These are phyloP conservation scores for Dendropsophus ebraccatus DNA, from an alignment of 2,113 vertebrate genomes.

Conservation along the genomic window DNA sequence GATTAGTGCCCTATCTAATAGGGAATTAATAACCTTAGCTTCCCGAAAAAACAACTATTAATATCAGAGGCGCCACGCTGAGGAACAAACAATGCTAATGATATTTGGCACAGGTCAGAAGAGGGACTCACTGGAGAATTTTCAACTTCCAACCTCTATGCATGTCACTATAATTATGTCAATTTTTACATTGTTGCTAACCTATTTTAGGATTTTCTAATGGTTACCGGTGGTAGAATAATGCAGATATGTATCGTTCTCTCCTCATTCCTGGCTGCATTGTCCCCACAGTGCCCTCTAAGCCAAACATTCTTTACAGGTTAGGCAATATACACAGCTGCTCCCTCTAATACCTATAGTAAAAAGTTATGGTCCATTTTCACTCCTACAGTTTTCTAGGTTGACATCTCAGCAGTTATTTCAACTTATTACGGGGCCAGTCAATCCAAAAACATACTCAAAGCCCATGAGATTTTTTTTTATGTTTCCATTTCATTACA, in stretches of 20 bases:
- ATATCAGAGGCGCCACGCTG: slow-evolving; percentile 53
- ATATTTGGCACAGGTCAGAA: slow-evolving; percentile 23
- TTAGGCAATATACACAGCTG: slow-evolving; percentile 22
- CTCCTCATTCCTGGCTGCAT: not conserved
- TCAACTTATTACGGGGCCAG: not conserved
- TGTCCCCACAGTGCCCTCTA: not conserved
- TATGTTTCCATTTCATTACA: not conserved
- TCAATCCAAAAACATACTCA: not conserved
- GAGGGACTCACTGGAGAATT: not conserved
- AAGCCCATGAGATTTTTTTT: not conserved
- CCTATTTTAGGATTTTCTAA: not conserved
- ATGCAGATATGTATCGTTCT: not conserved
- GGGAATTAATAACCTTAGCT: slow-evolving; percentile 50
- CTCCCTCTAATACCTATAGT: slow-evolving; percentile 1
- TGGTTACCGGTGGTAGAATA: not conserved
- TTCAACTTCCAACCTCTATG: not conserved
- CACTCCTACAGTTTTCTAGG: not conserved
- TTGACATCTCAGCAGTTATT: slow-evolving; percentile 2
- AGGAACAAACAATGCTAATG: slow-evolving; percentile 50
- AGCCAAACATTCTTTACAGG: slow-evolving; percentile 12
- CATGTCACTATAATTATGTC: not conserved
- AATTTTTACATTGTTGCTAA: not conserved
- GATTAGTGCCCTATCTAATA: slow-evolving; percentile 17
- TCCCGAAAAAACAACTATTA: slow-evolving; percentile 53
- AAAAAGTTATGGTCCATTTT: slow-evolving; percentile 17